phyloP scores from a whole-genome alignment of 2,888 invertebrate species.

The Dryadula phaetusa region DNA sequence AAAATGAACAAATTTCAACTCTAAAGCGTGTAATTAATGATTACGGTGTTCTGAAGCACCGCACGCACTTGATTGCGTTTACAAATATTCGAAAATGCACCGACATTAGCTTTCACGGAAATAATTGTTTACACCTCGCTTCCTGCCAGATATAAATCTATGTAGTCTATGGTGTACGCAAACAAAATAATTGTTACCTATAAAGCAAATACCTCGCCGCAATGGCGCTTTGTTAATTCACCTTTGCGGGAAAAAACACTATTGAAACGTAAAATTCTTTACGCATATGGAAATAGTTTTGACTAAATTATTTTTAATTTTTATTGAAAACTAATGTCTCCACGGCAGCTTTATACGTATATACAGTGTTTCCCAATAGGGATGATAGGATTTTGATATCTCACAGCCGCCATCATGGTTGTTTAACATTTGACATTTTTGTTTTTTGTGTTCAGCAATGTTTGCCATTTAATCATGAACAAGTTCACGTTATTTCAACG shows the following conservation, averaged over 20 bases:
- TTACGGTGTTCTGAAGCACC: constrained; percentile 26
- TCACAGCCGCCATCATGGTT: too few species aligned
- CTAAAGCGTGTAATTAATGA: constrained; percentile 25
- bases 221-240: constrained; percentile 9
- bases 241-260: background rate
- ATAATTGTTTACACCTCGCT: constrained; percentile 62
- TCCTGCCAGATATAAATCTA: constrained; percentile 56
- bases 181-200: constrained; percentile 27
- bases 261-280: background rate
- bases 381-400: too few species aligned
- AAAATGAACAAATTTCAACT: constrained; percentile 32
- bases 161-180: constrained; percentile 34
- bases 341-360: too few species aligned
- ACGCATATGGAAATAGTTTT: background rate
- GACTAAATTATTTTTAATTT: background rate
- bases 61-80: constrained; percentile 44
- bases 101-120: constrained; percentile 65
- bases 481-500: too few species aligned
- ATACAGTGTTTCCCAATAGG: too few species aligned
- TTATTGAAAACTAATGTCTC: too few species aligned
- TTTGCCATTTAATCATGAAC: too few species aligned
- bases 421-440: too few species aligned
- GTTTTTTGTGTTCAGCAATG: too few species aligned
- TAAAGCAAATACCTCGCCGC: constrained; percentile 5
- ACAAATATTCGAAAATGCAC: constrained; percentile 51